Conservation (phyloP, 1,140 invertebrate species). For the Polyergus mexicanus region DNA sequence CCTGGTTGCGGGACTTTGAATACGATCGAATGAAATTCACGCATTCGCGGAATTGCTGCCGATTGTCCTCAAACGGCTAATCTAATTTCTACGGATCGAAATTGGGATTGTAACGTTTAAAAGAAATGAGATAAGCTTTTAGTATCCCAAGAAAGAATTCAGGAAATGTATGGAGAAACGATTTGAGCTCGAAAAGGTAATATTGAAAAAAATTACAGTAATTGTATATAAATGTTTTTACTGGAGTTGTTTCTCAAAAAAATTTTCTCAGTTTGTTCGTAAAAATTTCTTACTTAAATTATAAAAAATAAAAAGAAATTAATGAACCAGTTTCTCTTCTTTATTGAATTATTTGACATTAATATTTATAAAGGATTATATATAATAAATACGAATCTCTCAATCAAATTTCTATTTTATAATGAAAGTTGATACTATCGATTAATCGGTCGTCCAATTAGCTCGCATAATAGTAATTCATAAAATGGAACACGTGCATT, state of each 20-base stretch:
- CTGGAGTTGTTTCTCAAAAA: background rate
- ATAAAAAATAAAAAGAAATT: background rate
- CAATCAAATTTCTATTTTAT: background rate
- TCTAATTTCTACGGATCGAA: background rate
- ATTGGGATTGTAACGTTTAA: constrained; percentile 1
- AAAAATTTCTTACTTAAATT: background rate
- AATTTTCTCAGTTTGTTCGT: background rate
- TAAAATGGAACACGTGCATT: constrained; percentile 35
- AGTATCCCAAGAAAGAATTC: background rate
- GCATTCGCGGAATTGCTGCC: constrained; percentile 34
- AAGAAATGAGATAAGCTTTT: background rate
- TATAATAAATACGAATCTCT: constrained; percentile 30
- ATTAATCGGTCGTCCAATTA: constrained; percentile 51
- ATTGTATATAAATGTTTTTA: background rate
- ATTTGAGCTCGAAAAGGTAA: background rate
- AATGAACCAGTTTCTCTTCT: background rate
- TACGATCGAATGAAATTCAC: constrained; percentile 38
- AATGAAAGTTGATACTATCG: constrained; percentile 28
- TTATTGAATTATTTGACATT: constrained; percentile 7
- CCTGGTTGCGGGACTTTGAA: background rate
- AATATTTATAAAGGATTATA: background rate
- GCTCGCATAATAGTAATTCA: constrained; percentile 47
- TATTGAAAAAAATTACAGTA: background rate
- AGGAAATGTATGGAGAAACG: background rate
- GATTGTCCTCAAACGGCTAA: constrained; percentile 26